phyloP scores from a whole-genome alignment of 2,113 vertebrate species.

The Plestiodon gilberti region DNA sequence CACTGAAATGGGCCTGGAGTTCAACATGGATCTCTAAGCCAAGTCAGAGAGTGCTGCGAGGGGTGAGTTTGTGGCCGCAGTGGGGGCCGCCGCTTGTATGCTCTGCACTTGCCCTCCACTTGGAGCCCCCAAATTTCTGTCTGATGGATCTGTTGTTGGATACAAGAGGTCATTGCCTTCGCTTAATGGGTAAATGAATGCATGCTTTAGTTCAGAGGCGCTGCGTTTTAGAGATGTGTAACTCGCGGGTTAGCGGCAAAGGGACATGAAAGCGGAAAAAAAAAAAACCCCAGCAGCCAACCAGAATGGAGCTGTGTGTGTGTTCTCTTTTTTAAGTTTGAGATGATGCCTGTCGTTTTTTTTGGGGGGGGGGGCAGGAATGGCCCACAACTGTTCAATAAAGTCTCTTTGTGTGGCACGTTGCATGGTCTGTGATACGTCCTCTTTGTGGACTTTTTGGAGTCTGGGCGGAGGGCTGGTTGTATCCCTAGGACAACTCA shows the following conservation, averaged over 20 bases:
- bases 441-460: not conserved
- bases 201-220: not conserved
- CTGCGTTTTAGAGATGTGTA: not conserved
- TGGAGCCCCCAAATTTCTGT: not conserved
- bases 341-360: not conserved
- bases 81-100: not conserved
- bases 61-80: not conserved
- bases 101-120: not conserved
- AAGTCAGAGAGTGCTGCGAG: not conserved
- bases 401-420: not conserved
- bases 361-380: not conserved
- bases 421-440: not conserved
- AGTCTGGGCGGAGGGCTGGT: not conserved
- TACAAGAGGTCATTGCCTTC: not conserved
- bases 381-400: not conserved
- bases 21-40: not conserved
- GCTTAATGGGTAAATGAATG: not conserved
- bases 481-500: not conserved
- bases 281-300: not conserved
- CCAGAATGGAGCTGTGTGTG: not conserved
- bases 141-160: not conserved
- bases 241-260: not conserved
- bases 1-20: not conserved
- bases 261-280: not conserved
- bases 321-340: not conserved